Conservation (phyloP, 2,888 invertebrate species). For the Eupithecia inturbata region DNA sequence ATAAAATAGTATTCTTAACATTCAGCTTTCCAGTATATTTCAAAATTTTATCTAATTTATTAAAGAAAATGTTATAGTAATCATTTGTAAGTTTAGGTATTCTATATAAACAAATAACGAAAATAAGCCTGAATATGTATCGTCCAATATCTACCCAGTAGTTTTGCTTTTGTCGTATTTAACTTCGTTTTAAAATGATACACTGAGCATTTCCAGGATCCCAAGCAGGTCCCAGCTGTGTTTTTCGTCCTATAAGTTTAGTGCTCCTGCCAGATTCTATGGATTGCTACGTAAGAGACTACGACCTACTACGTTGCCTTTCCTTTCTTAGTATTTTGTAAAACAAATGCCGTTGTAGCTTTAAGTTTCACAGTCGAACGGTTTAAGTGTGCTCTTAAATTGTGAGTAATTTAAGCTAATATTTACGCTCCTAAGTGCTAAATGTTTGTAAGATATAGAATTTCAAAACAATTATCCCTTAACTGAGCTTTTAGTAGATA, state of each 20-base stretch:
- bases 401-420: conserved; percentile 20
- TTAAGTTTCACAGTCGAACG: conserved; percentile 16
- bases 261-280: conserved; percentile 17
- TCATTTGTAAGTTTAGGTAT: too few relatives aligned
- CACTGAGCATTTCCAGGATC: too few relatives aligned
- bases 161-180: too few relatives aligned
- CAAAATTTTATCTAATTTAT: too few relatives aligned
- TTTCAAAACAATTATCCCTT: conserved; percentile 12
- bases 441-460: conserved; percentile 16
- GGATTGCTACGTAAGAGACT: conserved; percentile 14
- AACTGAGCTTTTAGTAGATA: neutral
- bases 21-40: too few relatives aligned
- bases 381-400: conserved; percentile 23
- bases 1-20: too few relatives aligned
- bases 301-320: neutral
- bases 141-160: too few relatives aligned
- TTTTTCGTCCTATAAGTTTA: neutral
- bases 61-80: too few relatives aligned
- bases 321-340: conserved; percentile 19
- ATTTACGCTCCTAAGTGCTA: conserved; percentile 28
- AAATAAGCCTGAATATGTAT: too few relatives aligned
- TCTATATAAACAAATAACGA: too few relatives aligned
- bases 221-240: conserved; percentile 6
- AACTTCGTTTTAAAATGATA: too few relatives aligned
- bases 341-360: conserved; percentile 19